These are phyloP conservation scores for Ciona savignyi DNA, from an alignment of 23 tunicate species.

Conservation along the genomic window DNA sequence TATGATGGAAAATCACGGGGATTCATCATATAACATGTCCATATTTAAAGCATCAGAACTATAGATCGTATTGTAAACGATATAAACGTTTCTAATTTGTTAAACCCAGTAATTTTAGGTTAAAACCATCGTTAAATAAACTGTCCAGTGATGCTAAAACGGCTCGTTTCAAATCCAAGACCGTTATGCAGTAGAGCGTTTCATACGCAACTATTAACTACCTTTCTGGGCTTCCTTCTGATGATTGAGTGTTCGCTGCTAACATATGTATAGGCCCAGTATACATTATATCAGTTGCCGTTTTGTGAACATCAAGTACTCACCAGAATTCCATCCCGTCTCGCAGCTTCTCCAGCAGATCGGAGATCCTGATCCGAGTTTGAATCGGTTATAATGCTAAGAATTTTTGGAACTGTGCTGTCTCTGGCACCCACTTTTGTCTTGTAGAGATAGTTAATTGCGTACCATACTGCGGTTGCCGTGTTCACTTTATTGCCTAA, in stretches of 20 bases:
- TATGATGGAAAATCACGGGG: neutral
- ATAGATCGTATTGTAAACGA: too few species aligned
- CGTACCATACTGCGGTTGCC: conserved; percentile 11
- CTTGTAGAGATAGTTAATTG: neutral
- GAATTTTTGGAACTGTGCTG: conserved; percentile 6
- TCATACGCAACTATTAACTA: too few species aligned
- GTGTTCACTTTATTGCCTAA: conserved; percentile 1
- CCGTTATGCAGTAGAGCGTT: too few species aligned
- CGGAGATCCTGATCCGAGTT: conserved; percentile 2
- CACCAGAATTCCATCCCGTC: conserved; percentile 7
- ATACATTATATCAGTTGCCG: too few species aligned
- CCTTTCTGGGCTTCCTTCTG: neutral
- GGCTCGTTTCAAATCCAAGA: too few species aligned
- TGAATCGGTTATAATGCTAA: conserved; percentile 1
- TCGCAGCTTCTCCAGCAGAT: neutral
- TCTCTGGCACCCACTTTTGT: conserved; percentile 7
- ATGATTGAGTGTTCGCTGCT: neutral
- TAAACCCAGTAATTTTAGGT: too few species aligned
- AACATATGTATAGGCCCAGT: too few species aligned
- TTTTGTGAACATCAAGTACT: too few species aligned
- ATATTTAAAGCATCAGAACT: too few species aligned
- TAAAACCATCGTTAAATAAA: too few species aligned
- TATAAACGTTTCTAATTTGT: too few species aligned
- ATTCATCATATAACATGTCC: neutral
- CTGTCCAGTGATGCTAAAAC: too few species aligned